Percentiles rank a stretch among this genome's conserved stretches.
Conservation (phyloP, 2,888 invertebrate genomes). For the Candidula unifasciata region DNA sequence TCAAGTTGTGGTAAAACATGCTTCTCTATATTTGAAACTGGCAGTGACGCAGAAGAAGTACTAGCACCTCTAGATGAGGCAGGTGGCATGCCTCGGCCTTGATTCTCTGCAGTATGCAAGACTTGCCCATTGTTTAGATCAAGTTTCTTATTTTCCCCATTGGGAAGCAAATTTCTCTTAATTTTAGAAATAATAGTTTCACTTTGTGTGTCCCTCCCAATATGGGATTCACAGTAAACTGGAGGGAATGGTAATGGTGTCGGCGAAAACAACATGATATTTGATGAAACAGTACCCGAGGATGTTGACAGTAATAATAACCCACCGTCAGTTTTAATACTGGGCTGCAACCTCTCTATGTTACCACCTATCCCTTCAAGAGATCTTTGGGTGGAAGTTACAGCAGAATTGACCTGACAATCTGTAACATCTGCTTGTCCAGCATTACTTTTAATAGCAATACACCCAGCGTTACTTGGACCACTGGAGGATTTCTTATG, state of each 20-base stretch:
- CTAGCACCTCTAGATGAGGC: background rate
- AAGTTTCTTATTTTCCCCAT: no score
- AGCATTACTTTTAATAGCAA: background rate
- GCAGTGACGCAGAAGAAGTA: background rate
- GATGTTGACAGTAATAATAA: background rate
- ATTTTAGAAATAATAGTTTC: no score
- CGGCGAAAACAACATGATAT: background rate
- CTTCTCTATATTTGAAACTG: background rate
- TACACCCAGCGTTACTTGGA: background rate
- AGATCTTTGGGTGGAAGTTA: background rate
- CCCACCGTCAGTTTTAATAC: background rate
- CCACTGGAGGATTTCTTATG: conserved; percentile 23
- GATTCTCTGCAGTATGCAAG: no score
- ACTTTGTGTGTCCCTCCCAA: background rate
- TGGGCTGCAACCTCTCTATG: background rate
- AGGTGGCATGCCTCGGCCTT: background rate
- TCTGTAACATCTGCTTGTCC: background rate
- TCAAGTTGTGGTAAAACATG: background rate
- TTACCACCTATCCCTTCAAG: background rate
- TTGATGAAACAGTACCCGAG: background rate
- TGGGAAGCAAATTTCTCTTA: no score
- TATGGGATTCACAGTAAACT: background rate
- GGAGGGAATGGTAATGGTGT: background rate
- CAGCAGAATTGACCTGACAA: background rate
- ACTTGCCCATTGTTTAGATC: no score